A percentile compares a stretch with the other conserved stretches of the same genome.
phyloP scores from a whole-genome alignment of 2,113 vertebrate species.

The Xyliphius kryptos region DNA sequence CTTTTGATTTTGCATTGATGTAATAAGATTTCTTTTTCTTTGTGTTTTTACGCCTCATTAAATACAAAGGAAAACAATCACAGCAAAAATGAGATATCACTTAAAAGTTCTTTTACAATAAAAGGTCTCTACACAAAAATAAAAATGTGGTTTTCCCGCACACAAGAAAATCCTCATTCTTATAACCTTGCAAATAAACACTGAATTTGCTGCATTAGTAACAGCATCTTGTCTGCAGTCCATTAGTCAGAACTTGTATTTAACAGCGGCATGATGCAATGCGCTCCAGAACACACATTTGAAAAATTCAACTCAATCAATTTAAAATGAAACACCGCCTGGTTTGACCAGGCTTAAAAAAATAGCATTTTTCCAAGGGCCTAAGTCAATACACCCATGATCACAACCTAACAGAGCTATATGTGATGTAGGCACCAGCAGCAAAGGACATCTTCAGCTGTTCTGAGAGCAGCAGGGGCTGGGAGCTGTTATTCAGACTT shows the following conservation, averaged over 20 bases:
- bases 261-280: constrained; percentile 12
- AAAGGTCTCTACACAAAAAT: constrained; percentile 48
- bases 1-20: constrained; percentile 9
- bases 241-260: constrained; percentile 28
- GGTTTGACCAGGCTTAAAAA: neutral
- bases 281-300: constrained; percentile 8
- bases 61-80: constrained; percentile 61
- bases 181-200: constrained; percentile 30
- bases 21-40: constrained; percentile 29
- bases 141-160: constrained; percentile 49
- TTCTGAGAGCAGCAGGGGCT: neutral
- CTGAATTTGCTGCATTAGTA: constrained; percentile 21
- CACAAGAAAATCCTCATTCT: constrained; percentile 32
- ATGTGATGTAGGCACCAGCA: neutral
- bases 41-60: constrained; percentile 32
- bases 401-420: neutral
- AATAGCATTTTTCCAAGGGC: neutral
- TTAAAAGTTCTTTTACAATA: constrained; percentile 50
- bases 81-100: constrained; percentile 56
- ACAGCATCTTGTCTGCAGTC: constrained; percentile 23
- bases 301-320: too few species aligned
- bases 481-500: constrained; percentile 5
- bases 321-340: neutral
- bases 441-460: neutral
- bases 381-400: neutral